Percentiles rank a stretch among this genome's conserved stretches.
Conservation (phyloP, 2,888 invertebrate species). For the Epiperipatus broadwayi region DNA sequence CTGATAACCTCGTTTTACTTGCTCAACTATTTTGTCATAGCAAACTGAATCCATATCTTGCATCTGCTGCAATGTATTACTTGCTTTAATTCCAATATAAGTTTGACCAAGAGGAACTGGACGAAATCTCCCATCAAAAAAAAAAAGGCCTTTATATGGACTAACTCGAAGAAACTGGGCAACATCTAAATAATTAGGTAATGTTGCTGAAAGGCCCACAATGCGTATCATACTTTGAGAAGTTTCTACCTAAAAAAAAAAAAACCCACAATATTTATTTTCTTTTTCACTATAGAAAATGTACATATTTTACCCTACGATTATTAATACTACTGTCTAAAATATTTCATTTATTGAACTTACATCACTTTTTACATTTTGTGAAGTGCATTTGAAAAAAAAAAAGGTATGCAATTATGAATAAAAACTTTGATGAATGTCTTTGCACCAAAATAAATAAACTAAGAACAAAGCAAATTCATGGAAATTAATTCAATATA, state of each 20-base stretch:
- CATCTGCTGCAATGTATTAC: slow-evolving; percentile 40
- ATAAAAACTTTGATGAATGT: no score
- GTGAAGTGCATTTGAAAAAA: no score
- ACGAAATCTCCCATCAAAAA: slow-evolving; percentile 55
- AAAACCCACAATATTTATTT: background rate
- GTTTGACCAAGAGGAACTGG: slow-evolving; percentile 84
- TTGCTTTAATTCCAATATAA: slow-evolving; percentile 65
- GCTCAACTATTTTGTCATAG: slow-evolving; percentile 70
- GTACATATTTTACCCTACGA: slow-evolving; percentile 4
- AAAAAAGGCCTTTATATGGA: slow-evolving; percentile 43
- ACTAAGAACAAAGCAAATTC: no score
- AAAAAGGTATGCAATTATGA: no score
- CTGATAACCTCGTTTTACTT: slow-evolving; percentile 76
- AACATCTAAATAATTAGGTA: slow-evolving; percentile 94
- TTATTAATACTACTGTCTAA: background rate
- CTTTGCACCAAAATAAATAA: no score
- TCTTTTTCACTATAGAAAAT: slow-evolving; percentile 3
- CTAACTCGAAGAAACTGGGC: slow-evolving; percentile 83
- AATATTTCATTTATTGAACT: no score
- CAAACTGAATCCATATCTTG: slow-evolving; percentile 74
- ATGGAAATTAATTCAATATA: no score
- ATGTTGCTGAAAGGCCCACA: slow-evolving; percentile 83
- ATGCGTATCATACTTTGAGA: slow-evolving; percentile 89
- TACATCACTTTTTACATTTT: no score
- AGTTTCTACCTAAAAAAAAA: slow-evolving; percentile 44